Conservation (phyloP, 1,140 invertebrate genomes). For the Zaprionus davidi region DNA sequence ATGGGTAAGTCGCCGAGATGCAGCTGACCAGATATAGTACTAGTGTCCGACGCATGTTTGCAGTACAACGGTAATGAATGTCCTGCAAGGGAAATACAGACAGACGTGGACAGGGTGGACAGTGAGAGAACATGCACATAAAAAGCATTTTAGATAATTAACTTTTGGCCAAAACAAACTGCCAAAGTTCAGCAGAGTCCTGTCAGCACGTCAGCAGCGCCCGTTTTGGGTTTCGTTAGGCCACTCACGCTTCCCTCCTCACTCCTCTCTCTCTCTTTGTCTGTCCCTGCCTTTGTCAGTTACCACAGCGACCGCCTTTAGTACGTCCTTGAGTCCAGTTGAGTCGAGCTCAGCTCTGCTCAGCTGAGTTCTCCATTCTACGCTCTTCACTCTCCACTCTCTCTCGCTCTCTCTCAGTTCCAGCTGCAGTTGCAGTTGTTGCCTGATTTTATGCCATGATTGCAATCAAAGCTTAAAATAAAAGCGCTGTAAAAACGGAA, state of each 20-base stretch:
- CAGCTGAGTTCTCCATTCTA: background rate
- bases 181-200: slow-evolving; percentile 42
- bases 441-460: slow-evolving; percentile 77
- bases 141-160: slow-evolving; percentile 81
- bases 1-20: slow-evolving; percentile 73
- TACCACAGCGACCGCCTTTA: slow-evolving; percentile 1
- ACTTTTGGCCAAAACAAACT: slow-evolving; percentile 74
- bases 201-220: slow-evolving; percentile 62
- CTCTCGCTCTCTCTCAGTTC: slow-evolving; percentile 15
- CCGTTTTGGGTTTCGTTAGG: slow-evolving; percentile 5
- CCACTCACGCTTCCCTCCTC: background rate
- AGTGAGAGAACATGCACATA: slow-evolving; percentile 28
- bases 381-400: background rate
- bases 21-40: slow-evolving; percentile 13
- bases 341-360: background rate
- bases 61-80: slow-evolving; percentile 31
- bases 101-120: background rate
- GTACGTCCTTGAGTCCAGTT: slow-evolving; percentile 5
- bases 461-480: slow-evolving; percentile 75
- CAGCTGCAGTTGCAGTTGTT: slow-evolving; percentile 42
- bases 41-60: slow-evolving; percentile 1
- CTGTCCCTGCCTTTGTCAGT: slow-evolving; percentile 1
- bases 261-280: background rate
- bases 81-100: background rate
- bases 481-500: slow-evolving; percentile 62